These are phyloP conservation scores for Labeo rohita DNA, from an alignment of 2,113 vertebrate species.

Conservation along the genomic window DNA sequence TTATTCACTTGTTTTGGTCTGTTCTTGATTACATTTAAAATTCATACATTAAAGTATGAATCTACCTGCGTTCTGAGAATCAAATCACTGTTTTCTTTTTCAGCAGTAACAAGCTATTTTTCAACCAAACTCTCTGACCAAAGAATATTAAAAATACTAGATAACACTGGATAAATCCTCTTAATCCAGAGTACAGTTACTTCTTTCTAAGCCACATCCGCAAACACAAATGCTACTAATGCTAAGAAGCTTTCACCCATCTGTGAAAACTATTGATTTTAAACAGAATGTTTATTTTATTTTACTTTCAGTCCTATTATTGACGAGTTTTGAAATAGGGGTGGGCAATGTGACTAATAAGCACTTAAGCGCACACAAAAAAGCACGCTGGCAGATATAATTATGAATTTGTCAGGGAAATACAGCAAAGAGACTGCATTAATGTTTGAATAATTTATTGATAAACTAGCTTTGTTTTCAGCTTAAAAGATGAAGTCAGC, in stretches of 20 bases:
- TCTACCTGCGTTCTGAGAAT: not conserved
- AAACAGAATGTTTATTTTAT: not conserved
- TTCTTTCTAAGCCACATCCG: not conserved
- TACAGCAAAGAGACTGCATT: too few relatives aligned
- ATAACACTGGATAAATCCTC: not conserved
- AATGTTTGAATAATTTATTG: too few relatives aligned
- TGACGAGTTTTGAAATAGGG: not conserved
- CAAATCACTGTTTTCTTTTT: not conserved
- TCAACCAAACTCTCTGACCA: not conserved
- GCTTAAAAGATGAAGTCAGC: too few relatives aligned
- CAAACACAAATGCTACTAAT: not conserved
- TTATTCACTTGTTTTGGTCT: not conserved
- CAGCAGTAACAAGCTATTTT: not conserved
- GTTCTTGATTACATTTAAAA: not conserved
- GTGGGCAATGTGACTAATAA: too few relatives aligned
- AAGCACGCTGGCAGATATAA: too few relatives aligned
- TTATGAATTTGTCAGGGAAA: too few relatives aligned
- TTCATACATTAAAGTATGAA: slow-evolving; percentile 6
- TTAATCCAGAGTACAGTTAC: not conserved
- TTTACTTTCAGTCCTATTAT: not conserved
- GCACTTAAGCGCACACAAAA: too few relatives aligned
- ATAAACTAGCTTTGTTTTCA: too few relatives aligned
- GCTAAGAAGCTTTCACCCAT: not conserved
- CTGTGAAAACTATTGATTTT: not conserved
- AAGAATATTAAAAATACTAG: not conserved